These are phyloP conservation scores for Drosophila orena DNA, from an alignment of 1,140 invertebrate species.

Conservation along the genomic window DNA sequence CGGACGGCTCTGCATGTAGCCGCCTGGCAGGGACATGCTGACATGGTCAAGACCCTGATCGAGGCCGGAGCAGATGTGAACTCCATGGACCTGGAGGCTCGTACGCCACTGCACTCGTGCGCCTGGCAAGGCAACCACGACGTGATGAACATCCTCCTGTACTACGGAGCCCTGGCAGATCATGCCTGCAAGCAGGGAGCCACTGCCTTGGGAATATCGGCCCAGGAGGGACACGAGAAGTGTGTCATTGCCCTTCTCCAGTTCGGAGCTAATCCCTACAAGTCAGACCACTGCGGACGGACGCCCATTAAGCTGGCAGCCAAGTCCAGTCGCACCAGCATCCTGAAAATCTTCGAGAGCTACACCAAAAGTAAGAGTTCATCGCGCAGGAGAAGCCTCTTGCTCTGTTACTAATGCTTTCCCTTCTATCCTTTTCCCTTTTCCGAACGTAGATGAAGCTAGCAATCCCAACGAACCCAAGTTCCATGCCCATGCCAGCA, in stretches of 20 bases:
- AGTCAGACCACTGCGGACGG: slow-evolving; percentile 95
- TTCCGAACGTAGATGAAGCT: slow-evolving; percentile 70
- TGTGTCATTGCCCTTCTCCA: slow-evolving; percentile 94
- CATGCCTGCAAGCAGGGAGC: slow-evolving; percentile 97
- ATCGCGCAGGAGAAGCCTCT: slow-evolving; percentile 45
- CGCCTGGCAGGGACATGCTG: slow-evolving; percentile 92
- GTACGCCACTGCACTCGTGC: slow-evolving; percentile 96
- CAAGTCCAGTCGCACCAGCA: slow-evolving; percentile 85
- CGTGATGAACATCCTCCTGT: slow-evolving; percentile 92
- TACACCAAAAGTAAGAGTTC: slow-evolving; percentile 81
- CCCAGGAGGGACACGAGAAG: slow-evolving; percentile 95
- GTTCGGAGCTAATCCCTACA: slow-evolving; percentile 95
- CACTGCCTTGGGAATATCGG: slow-evolving; percentile 94
- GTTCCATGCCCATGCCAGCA: slow-evolving; percentile 82
- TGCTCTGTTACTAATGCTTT: slow-evolving; percentile 64
- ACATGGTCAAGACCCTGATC: slow-evolving; percentile 95
- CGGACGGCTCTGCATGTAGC: slow-evolving; percentile 96
- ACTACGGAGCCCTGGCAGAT: slow-evolving; percentile 92
- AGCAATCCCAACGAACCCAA: slow-evolving; percentile 80
- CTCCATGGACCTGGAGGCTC: slow-evolving; percentile 94
- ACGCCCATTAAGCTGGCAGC: slow-evolving; percentile 87
- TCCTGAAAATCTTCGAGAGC: slow-evolving; percentile 83
- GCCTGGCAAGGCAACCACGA: slow-evolving; percentile 96
- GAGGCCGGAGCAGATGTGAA: slow-evolving; percentile 92
- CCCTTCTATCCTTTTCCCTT: slow-evolving; percentile 4